phyloP scores from a whole-genome alignment of 2,888 invertebrate species.

The Agrochola circellaris region DNA sequence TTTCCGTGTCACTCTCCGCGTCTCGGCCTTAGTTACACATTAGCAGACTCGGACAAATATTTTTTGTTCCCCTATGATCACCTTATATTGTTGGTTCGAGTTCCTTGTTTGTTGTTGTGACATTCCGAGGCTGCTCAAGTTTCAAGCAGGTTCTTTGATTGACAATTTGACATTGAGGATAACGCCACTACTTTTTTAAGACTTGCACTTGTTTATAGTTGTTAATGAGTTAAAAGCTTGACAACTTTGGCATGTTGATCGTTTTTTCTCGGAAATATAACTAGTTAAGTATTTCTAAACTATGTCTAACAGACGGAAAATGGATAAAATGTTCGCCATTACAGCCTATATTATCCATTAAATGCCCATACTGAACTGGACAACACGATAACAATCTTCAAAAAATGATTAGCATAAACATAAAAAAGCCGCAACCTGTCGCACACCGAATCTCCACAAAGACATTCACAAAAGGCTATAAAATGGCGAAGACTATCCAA shows the following conservation, averaged over 20 bases:
- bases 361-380: background rate
- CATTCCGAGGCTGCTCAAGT: constrained; percentile 67
- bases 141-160: constrained; percentile 61
- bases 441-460: constrained; percentile 37
- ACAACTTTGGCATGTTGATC: background rate
- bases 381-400: constrained; percentile 15
- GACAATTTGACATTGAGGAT: constrained; percentile 36
- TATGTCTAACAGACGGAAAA: background rate
- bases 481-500: constrained; percentile 60
- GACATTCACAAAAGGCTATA: constrained; percentile 60
- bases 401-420: constrained; percentile 52
- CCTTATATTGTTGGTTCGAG: constrained; percentile 80
- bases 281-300: background rate
- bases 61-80: constrained; percentile 88
- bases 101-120: constrained; percentile 78
- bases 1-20: constrained; percentile 88
- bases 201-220: constrained; percentile 14
- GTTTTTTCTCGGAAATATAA: background rate
- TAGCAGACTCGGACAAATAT: constrained; percentile 86
- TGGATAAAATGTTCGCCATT: constrained; percentile 8
- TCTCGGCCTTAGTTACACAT: constrained; percentile 87
- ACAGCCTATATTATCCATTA: background rate
- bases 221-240: constrained; percentile 11
- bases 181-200: constrained; percentile 24
- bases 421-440: constrained; percentile 50